Evolutionary conservation across 1,140 invertebrate species (phyloP).

Genomic region (Scaptomyza hsui): DNA sequence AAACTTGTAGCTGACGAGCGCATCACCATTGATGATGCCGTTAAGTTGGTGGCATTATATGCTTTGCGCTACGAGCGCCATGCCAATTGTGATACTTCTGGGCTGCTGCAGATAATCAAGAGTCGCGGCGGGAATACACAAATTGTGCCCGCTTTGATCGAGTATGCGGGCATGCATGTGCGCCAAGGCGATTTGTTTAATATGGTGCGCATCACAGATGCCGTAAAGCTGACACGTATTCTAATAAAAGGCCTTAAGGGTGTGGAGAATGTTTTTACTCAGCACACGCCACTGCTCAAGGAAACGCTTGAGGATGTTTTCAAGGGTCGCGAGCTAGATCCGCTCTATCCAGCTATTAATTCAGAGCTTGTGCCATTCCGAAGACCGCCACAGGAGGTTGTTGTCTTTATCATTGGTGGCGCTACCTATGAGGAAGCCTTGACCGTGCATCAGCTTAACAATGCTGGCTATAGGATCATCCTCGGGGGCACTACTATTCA

Average conservation of each 20-base stretch:
- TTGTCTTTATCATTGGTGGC: constrained; percentile 98
- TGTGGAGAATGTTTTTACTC: constrained; percentile 98
- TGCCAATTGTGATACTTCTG: constrained; percentile 92
- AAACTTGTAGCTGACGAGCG: constrained; percentile 89
- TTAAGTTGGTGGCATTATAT: constrained; percentile 96
- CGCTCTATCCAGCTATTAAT: constrained; percentile 92
- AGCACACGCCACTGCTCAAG: constrained; percentile 94
- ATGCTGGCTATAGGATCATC: constrained; percentile 91
- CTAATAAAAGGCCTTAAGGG: constrained; percentile 96
- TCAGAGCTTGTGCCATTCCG: constrained; percentile 85
- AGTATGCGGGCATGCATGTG: constrained; percentile 92
- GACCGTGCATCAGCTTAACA: constrained; percentile 93
- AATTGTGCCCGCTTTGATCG: constrained; percentile 89
- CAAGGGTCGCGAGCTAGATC: constrained; percentile 93
- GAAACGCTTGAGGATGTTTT: constrained; percentile 95
- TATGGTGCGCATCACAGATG: constrained; percentile 88
- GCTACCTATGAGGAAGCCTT: constrained; percentile 98
- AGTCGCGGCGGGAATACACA: constrained; percentile 87
- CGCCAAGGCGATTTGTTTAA: constrained; percentile 93
- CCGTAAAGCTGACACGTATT: constrained; percentile 95
- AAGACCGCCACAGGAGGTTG: constrained; percentile 92
- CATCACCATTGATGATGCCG: constrained; percentile 91
- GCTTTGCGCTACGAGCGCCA: constrained; percentile 96
- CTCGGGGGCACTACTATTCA: constrained; percentile 96
- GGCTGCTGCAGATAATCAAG: constrained; percentile 90